phyloP scores from a whole-genome alignment of 2,113 vertebrate genomes.

The cattle (Bos taurus) region DNA sequence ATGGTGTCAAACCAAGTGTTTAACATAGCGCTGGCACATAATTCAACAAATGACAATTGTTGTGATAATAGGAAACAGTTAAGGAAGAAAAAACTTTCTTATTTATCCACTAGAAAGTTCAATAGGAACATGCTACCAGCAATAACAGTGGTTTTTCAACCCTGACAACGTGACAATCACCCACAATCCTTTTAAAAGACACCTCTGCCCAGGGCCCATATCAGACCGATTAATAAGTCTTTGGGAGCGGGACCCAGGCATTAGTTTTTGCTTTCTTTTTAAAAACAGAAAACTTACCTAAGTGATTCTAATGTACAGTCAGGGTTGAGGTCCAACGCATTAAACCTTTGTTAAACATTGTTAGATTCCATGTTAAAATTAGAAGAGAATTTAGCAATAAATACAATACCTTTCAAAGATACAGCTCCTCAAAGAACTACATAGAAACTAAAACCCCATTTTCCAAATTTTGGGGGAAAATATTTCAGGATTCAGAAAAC shows the following conservation, averaged over 20 bases:
- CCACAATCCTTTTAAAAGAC: conserved; percentile 16
- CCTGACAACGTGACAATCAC: background rate
- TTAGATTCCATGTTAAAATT: background rate
- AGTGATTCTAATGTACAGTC: background rate
- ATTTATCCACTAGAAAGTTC: conserved; percentile 6
- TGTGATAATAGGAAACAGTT: background rate
- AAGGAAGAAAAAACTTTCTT: background rate
- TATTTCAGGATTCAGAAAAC: conserved; percentile 1
- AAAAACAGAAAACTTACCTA: background rate
- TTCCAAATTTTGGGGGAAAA: background rate
- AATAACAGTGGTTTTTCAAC: background rate
- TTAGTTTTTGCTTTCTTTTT: background rate
- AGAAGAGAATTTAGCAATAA: background rate
- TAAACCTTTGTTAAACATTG: background rate
- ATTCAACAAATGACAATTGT: background rate
- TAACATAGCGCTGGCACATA: background rate
- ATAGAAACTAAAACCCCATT: background rate
- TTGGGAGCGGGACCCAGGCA: background rate
- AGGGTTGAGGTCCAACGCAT: background rate
- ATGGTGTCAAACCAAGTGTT: background rate
- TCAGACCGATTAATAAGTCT: background rate
- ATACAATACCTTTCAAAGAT: background rate
- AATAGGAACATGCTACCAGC: background rate
- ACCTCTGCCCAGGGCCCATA: background rate
- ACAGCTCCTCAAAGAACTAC: background rate